Evolutionary conservation across 2,113 vertebrate genomes (phyloP).

Genomic region (Pelusios castaneus): DNA sequence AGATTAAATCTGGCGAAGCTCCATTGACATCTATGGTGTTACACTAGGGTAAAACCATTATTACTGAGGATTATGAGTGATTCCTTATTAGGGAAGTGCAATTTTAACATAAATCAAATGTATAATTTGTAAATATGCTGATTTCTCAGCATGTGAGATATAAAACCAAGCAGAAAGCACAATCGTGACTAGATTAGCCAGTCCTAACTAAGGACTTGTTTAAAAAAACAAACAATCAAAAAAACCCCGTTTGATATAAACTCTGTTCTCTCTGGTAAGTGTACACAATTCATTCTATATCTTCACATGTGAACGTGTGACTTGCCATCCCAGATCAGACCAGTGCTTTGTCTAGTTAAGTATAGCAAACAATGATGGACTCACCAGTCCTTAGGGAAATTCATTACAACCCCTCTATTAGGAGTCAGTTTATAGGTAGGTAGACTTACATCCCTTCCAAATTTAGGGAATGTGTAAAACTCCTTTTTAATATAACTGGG

Average conservation of each 20-base stretch:
- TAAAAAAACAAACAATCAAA: no score
- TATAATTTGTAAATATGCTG: not conserved
- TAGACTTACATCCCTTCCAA: not conserved
- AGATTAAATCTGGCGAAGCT: not conserved
- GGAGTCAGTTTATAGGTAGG: not conserved
- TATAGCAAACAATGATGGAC: not conserved
- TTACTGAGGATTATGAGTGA: not conserved
- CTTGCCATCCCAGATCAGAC: not conserved
- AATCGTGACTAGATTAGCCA: not conserved
- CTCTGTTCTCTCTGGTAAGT: not conserved
- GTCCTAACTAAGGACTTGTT: not conserved
- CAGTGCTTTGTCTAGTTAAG: not conserved
- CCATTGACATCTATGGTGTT: not conserved
- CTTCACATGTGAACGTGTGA: no score
- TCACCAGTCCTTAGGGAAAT: not conserved
- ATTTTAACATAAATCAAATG: not conserved
- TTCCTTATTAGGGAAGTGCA: not conserved
- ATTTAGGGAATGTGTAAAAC: not conserved
- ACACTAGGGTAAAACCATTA: not conserved
- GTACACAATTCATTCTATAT: not conserved
- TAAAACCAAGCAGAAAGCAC: not conserved
- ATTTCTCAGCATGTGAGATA: not conserved
- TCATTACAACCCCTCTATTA: not conserved
- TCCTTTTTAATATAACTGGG: not conserved
- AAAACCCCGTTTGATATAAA: not conserved